These are phyloP conservation scores for Zaprionus inermis DNA, from an alignment of 1,140 invertebrate genomes.

Conservation along the genomic window DNA sequence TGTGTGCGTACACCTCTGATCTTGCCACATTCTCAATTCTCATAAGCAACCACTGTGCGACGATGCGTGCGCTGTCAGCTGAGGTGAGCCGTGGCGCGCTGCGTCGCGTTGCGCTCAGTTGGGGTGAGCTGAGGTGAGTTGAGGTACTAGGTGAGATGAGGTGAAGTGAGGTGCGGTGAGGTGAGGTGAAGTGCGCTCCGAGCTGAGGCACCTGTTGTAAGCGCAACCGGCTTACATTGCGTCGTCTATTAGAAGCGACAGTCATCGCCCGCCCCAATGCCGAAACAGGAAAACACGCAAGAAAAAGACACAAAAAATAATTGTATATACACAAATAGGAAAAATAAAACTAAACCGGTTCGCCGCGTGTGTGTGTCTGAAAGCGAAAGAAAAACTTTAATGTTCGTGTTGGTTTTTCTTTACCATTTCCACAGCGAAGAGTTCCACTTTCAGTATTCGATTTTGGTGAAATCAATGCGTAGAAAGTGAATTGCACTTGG, in stretches of 20 bases:
- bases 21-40: slow-evolving; percentile 44
- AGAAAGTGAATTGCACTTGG: slow-evolving; percentile 70
- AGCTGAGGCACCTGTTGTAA: slow-evolving; percentile 63
- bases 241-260: slow-evolving; percentile 63
- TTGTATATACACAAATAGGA: slow-evolving; percentile 25
- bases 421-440: slow-evolving; percentile 36
- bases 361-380: slow-evolving; percentile 32
- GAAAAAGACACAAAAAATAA: slow-evolving; percentile 42
- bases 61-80: slow-evolving; percentile 17
- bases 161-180: slow-evolving; percentile 23
- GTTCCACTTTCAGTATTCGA: slow-evolving; percentile 58
- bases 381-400: slow-evolving; percentile 73
- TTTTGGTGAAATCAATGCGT: slow-evolving; percentile 79
- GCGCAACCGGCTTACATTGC: slow-evolving; percentile 63
- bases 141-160: slow-evolving; percentile 19
- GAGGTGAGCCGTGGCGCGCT: background rate
- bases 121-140: slow-evolving; percentile 27
- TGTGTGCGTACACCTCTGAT: slow-evolving; percentile 22
- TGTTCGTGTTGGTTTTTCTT: slow-evolving; percentile 55
- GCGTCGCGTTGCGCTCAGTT: slow-evolving; percentile 2
- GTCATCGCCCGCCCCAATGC: slow-evolving; percentile 36
- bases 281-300: slow-evolving; percentile 49
- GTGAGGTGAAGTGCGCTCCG: slow-evolving; percentile 15
- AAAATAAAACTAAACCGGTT: slow-evolving; percentile 57
- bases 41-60: slow-evolving; percentile 28